A percentile compares a stretch with the other conserved stretches of the same genome.
These are phyloP conservation scores for Caranx melampygus DNA, from an alignment of 2,113 vertebrate species.

Conservation along the genomic window DNA sequence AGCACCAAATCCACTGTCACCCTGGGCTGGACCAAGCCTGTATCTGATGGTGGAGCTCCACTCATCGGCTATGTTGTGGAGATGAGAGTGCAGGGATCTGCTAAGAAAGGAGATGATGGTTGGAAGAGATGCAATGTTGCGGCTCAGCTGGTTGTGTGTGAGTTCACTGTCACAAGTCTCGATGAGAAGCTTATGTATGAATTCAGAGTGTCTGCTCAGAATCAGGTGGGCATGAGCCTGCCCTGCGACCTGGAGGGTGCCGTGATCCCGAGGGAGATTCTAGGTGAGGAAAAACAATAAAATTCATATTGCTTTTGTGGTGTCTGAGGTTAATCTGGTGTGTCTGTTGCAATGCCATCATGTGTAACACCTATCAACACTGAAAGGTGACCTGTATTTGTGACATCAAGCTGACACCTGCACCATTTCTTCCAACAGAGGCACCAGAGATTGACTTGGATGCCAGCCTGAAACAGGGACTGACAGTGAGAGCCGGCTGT, in stretches of 20 bases:
- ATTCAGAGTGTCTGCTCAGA: constrained; percentile 97
- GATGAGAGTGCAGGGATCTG: constrained; percentile 87
- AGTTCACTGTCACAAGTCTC: constrained; percentile 93
- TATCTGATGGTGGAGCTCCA: constrained; percentile 94
- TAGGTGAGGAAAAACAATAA: constrained; percentile 83
- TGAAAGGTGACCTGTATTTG: background rate
- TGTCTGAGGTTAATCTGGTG: background rate
- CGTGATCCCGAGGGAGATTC: constrained; percentile 93
- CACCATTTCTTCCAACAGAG: constrained; percentile 84
- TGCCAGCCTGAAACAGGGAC: constrained; percentile 92
- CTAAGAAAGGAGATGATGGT: constrained; percentile 90
- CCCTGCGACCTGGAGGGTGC: constrained; percentile 92
- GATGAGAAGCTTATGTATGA: constrained; percentile 92
- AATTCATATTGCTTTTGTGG: background rate
- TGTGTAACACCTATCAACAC: background rate
- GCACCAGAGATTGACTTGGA: constrained; percentile 94
- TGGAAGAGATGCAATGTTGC: constrained; percentile 97
- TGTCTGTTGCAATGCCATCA: background rate
- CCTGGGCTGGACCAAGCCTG: constrained; percentile 93
- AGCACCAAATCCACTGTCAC: constrained; percentile 92
- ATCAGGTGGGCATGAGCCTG: constrained; percentile 95
- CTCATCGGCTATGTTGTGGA: constrained; percentile 97
- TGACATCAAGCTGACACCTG: background rate
- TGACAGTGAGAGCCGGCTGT: constrained; percentile 94
- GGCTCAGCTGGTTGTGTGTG: constrained; percentile 91